Evolutionary conservation across 2,888 invertebrate genomes (phyloP), one percentile per base, ranked within the genome.

Genomic region (Xiphydria camelus): DNA sequence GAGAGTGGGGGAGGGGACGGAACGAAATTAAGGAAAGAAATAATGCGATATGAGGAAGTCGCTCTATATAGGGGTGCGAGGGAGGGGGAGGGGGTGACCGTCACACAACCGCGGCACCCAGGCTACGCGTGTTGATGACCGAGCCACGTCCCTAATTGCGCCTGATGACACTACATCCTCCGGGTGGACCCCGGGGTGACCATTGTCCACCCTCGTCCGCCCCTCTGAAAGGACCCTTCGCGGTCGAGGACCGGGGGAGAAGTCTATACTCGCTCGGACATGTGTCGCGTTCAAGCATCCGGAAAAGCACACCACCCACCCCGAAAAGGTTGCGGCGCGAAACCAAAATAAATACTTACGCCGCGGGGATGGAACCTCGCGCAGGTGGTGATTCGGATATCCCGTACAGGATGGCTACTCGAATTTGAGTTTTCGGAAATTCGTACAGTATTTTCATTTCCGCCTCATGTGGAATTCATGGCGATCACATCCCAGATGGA

Each of bases 281-380:
- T 71, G 70, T 70, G 71, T 71, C 66, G 65, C 67, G 68, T 57
- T 63, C 66, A 71, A 71, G 71, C 68, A 68, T 62, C 69, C 68
- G 71, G 68, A 71, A 71, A 71, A 71, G 64, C 63, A 67, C 66
- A 67, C 63, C 46, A 55, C 40, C 47, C n/a, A n/a, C n/a, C n/a
- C n/a, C n/a, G n/a, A n/a, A n/a, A n/a, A n/a, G 21, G 25, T 14
- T 10, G 40, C 22, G 22, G 44, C 18, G 44, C 34, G 29, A 9
- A 40, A 25, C n/a, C 22, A 18, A n/a, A n/a, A 10, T 31, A 22
- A 21, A n/a, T 33, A 10, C 39, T 17, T 26, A n/a, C 20, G 32
- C 23, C 39, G 21, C 21, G 26, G 41, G 9, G 34, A 26, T 46
- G 45, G 45, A 47, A 43, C 34, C 36, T 33, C 14, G 43, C 32